Evolutionary conservation across 1,140 invertebrate species (phyloP).

Genomic region (Meloidogyne chitwoodi): DNA sequence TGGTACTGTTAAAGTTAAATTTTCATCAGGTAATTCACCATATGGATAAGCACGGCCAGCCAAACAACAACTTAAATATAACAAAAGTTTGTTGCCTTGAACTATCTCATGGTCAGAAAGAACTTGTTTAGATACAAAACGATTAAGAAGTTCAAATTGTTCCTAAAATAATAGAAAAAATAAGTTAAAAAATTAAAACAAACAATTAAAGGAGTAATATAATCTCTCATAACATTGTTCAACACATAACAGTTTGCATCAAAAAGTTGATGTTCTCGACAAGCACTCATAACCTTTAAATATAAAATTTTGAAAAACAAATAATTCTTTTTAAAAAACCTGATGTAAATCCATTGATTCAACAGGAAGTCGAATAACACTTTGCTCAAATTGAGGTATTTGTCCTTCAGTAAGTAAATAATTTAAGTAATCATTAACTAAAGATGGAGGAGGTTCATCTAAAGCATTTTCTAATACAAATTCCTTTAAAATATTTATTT

Average conservation of each 20-base stretch:
- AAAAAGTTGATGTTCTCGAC: slow-evolving; percentile 74
- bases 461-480: slow-evolving; percentile 65
- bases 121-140: slow-evolving; percentile 58
- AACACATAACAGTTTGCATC: slow-evolving; percentile 83
- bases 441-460: slow-evolving; percentile 63
- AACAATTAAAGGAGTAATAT: slow-evolving; percentile 76
- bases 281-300: slow-evolving; percentile 70
- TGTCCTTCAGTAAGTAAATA: slow-evolving; percentile 62
- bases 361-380: slow-evolving; percentile 77
- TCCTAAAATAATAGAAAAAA: slow-evolving; percentile 33
- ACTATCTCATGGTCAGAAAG: slow-evolving; percentile 58
- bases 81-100: slow-evolving; percentile 81
- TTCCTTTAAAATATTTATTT: slow-evolving; percentile 57
- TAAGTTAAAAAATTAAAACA: slow-evolving; percentile 60
- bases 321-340: too few species aligned
- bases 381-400: slow-evolving; percentile 71
- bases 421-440: slow-evolving; percentile 66
- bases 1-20: slow-evolving; percentile 68
- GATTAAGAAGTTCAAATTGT: slow-evolving; percentile 48
- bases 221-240: slow-evolving; percentile 78
- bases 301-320: slow-evolving; percentile 12
- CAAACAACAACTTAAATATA: slow-evolving; percentile 85
- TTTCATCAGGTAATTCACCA: slow-evolving; percentile 74
- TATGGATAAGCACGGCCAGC: slow-evolving; percentile 82
- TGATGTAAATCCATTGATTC: slow-evolving; percentile 83